Evolutionary conservation across 2,888 invertebrate species (phyloP).

Genomic region (Euphydryas editha): DNA sequence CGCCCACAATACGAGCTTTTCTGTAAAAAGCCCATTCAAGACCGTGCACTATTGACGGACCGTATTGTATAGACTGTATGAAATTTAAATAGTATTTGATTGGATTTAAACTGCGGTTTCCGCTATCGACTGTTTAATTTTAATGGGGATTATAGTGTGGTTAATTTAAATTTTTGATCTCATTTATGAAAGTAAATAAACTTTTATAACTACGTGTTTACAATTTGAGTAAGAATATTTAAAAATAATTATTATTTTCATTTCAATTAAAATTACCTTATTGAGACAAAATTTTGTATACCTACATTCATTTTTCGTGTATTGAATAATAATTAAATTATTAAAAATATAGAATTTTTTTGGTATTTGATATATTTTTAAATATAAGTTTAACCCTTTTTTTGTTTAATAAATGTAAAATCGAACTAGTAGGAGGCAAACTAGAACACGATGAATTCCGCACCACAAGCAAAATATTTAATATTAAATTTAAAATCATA

Average conservation of each 20-base stretch:
- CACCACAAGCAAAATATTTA: too few relatives aligned
- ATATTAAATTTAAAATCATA: too few relatives aligned
- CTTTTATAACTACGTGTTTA: neutral
- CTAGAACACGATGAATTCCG: too few relatives aligned
- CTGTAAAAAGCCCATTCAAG: conserved; percentile 71
- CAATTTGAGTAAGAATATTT: neutral
- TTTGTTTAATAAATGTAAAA: too few relatives aligned
- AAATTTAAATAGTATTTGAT: conserved; percentile 55
- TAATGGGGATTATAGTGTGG: conserved; percentile 42
- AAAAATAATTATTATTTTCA: neutral
- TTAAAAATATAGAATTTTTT: too few relatives aligned
- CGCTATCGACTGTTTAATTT: conserved; percentile 52
- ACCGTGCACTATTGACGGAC: conserved; percentile 56
- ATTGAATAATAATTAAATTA: neutral
- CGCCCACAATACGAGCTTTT: conserved; percentile 70
- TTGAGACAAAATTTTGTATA: neutral
- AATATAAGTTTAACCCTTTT: too few relatives aligned
- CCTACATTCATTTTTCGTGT: neutral
- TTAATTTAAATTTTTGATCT: conserved; percentile 21
- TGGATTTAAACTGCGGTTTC: conserved; percentile 53
- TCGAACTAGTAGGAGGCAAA: too few relatives aligned
- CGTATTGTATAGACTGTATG: conserved; percentile 53
- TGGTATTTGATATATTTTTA: too few relatives aligned
- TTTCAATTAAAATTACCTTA: neutral
- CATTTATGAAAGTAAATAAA: neutral